Percentiles rank a stretch among this genome's conserved stretches.
Conservation (phyloP, 2,113 vertebrate species). For the Oryzias curvinotus region DNA sequence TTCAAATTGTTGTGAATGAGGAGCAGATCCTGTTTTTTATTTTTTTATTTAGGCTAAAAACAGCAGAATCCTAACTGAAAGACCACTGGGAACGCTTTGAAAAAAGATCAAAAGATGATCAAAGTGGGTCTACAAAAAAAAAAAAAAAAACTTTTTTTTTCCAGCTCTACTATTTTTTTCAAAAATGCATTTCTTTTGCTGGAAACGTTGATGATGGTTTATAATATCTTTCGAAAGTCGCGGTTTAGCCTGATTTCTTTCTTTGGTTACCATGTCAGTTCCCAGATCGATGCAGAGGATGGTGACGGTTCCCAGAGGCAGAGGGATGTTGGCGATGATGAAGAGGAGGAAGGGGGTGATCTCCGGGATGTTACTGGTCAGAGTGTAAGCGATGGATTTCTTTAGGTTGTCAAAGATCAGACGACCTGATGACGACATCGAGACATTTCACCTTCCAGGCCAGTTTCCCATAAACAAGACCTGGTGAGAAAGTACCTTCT, state of each 20-base stretch:
- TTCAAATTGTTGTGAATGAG: no score
- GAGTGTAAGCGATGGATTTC: constrained; percentile 93
- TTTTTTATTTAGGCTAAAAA: no score
- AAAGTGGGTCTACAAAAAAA: no score
- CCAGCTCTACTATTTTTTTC: no score
- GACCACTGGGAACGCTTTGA: no score
- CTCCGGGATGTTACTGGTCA: constrained; percentile 95
- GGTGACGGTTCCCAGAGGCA: constrained; percentile 90
- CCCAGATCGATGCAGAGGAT: constrained; percentile 96
- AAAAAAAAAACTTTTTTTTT: no score
- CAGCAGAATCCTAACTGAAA: no score
- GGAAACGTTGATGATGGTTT: no score
- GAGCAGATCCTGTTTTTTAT: no score
- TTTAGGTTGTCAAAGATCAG: constrained; percentile 94
- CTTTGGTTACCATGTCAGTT: constrained; percentile 87
- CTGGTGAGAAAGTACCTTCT: constrained; percentile 77
- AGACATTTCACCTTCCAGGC: neutral
- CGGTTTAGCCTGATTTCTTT: neutral
- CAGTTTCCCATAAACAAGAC: neutral
- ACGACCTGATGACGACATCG: constrained; percentile 72
- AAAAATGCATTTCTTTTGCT: no score
- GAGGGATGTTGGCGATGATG: constrained; percentile 90
- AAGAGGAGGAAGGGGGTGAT: constrained; percentile 93
- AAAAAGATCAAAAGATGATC: no score
- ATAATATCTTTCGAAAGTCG: no score